Percentiles rank a stretch among this genome's conserved stretches.
Conservation (phyloP, 2,797 vertebrate genomes). For the Lagodon rhomboides region DNA sequence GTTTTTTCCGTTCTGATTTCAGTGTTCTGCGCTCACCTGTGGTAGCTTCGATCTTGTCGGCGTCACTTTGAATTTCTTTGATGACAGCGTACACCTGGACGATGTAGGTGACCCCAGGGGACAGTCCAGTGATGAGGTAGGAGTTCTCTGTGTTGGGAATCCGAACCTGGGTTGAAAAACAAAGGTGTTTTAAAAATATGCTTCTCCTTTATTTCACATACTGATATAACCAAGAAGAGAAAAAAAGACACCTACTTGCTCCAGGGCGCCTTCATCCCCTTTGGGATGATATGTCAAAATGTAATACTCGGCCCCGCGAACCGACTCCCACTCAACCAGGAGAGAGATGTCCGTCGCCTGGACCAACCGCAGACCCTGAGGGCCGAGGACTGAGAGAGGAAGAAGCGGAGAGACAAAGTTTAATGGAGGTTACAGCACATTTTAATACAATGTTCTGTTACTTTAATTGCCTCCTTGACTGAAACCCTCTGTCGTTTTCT, state of each 20-base stretch:
- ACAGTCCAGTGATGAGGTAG: slow-evolving; percentile 85
- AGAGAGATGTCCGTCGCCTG: slow-evolving; percentile 87
- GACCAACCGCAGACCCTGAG: slow-evolving; percentile 87
- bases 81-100: slow-evolving; percentile 86
- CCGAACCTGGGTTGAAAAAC: slow-evolving; percentile 53
- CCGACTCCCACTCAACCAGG: slow-evolving; percentile 88
- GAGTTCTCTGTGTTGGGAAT: slow-evolving; percentile 86
- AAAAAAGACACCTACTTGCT: slow-evolving; percentile 68
- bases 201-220: not conserved
- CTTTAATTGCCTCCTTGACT: not conserved
- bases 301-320: slow-evolving; percentile 87
- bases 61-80: slow-evolving; percentile 84
- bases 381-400: slow-evolving; percentile 82
- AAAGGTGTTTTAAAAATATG: not conserved
- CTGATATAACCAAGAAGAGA: not conserved
- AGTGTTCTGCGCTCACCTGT: slow-evolving; percentile 83
- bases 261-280: slow-evolving; percentile 67
- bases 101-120: slow-evolving; percentile 86
- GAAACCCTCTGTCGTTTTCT: not conserved
- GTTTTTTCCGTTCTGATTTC: not conserved
- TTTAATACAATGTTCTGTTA: slow-evolving; percentile 5
- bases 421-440: slow-evolving; percentile 7
- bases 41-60: slow-evolving; percentile 84
- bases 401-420: slow-evolving; percentile 2
- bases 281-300: slow-evolving; percentile 88